A percentile compares a stretch with the other conserved stretches of the same genome.
phyloP scores from a whole-genome alignment of 2,888 invertebrate species.

The Morpho deidamia region DNA sequence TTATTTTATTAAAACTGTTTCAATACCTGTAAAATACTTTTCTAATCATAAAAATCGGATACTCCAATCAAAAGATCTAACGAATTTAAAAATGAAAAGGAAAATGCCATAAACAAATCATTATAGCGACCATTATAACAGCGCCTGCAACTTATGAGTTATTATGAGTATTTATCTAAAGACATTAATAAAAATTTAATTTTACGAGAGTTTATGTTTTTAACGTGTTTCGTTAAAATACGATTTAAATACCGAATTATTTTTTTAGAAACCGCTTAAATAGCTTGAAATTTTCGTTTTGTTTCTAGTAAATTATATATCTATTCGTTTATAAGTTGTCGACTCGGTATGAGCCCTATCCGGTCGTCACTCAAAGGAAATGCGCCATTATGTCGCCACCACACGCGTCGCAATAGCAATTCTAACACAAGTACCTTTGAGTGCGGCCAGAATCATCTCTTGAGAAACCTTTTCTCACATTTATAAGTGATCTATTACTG shows the following conservation, averaged over 20 bases:
- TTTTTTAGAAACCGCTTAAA: too few species aligned
- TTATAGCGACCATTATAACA: too few species aligned
- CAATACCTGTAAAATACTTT: too few species aligned
- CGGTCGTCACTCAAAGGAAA: constrained; percentile 70
- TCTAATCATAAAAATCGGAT: too few species aligned
- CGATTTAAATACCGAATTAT: too few species aligned
- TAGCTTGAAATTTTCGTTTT: neutral
- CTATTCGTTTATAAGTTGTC: constrained; percentile 20
- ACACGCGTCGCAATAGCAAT: constrained; percentile 62
- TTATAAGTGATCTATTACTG: neutral
- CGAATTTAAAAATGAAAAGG: too few species aligned
- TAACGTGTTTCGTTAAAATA: neutral
- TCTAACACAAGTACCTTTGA: constrained; percentile 60
- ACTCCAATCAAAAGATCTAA: too few species aligned
- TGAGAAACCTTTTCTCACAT: neutral
- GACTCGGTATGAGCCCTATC: constrained; percentile 29
- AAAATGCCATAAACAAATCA: too few species aligned
- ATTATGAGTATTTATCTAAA: too few species aligned
- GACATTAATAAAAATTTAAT: too few species aligned
- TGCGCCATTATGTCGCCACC: constrained; percentile 68
- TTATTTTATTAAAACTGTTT: too few species aligned
- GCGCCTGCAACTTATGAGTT: too few species aligned
- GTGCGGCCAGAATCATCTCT: constrained; percentile 13
- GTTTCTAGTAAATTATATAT: neutral
- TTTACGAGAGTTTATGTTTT: neutral